phyloP scores from a whole-genome alignment of 2,797 vertebrate species.

The Decapterus maruadsi region DNA sequence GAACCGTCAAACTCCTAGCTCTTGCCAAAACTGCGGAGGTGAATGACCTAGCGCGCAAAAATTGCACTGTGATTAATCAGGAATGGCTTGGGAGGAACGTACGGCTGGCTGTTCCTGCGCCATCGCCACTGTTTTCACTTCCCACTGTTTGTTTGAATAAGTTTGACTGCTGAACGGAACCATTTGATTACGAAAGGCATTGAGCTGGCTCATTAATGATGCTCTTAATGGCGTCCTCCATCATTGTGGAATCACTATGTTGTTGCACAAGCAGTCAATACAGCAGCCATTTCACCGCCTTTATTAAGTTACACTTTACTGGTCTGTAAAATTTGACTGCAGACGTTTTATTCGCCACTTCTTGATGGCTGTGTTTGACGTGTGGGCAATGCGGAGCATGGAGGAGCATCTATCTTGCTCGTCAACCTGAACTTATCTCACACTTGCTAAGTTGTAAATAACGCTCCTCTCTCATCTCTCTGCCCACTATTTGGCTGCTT shows the following conservation, averaged over 20 bases:
- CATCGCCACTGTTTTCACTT: conserved; percentile 70
- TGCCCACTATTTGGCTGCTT: conserved; percentile 27
- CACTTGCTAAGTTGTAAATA: conserved; percentile 68
- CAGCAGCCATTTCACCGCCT: conserved; percentile 57
- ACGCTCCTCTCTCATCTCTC: conserved; percentile 37
- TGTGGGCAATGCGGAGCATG: conserved; percentile 53
- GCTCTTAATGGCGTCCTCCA: conserved; percentile 79
- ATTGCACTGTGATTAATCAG: conserved; percentile 77
- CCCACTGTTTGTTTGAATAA: conserved; percentile 74
- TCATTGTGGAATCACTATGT: conserved; percentile 74
- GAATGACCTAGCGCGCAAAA: conserved; percentile 74
- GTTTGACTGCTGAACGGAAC: conserved; percentile 63
- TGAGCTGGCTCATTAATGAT: conserved; percentile 78
- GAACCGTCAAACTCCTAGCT: conserved; percentile 67
- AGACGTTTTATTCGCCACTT: conserved; percentile 80
- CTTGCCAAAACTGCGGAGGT: conserved; percentile 75
- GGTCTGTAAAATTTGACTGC: conserved; percentile 84
- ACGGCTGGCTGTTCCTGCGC: conserved; percentile 49
- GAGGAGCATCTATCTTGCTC: conserved; percentile 51
- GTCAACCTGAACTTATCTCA: conserved; percentile 42
- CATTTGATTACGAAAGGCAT: conserved; percentile 75
- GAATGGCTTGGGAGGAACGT: conserved; percentile 50
- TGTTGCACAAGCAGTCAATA: conserved; percentile 74
- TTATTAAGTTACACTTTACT: conserved; percentile 84
- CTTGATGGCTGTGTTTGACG: conserved; percentile 70